These are phyloP conservation scores for Andrena bucephala DNA, from an alignment of 2,888 invertebrate species.

Conservation along the genomic window DNA sequence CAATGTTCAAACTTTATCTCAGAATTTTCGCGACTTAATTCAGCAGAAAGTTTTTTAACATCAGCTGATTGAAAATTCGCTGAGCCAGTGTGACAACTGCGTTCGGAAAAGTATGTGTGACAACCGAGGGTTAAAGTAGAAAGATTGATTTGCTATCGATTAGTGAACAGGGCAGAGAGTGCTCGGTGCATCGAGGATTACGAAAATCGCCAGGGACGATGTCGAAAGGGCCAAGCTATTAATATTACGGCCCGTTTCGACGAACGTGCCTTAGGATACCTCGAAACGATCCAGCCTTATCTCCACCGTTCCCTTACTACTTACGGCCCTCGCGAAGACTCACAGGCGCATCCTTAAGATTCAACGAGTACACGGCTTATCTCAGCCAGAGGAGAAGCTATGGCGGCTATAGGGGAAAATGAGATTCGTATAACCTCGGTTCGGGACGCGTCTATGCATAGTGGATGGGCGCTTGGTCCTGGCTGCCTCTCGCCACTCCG, in stretches of 20 bases:
- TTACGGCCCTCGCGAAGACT: constrained; percentile 54
- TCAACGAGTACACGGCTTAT: constrained; percentile 73
- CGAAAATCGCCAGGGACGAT: constrained; percentile 58
- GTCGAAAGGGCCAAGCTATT: constrained; percentile 59
- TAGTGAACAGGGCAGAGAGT: background rate
- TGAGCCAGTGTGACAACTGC: too few species aligned
- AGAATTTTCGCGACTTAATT: too few species aligned
- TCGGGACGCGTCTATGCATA: constrained; percentile 69
- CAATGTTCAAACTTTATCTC: too few species aligned
- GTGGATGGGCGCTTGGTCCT: constrained; percentile 40
- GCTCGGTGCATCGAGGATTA: constrained; percentile 50
- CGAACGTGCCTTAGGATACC: constrained; percentile 71
- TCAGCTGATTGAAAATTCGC: too few species aligned
- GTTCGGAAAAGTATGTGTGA: background rate
- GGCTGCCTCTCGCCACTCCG: constrained; percentile 7
- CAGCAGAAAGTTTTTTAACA: too few species aligned
- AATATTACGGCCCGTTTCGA: constrained; percentile 68
- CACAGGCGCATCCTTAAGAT: constrained; percentile 70
- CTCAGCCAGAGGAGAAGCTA: constrained; percentile 70
- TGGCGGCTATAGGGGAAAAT: constrained; percentile 71
- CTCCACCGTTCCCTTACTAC: constrained; percentile 49
- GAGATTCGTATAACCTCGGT: constrained; percentile 71
- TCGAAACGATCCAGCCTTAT: constrained; percentile 67
- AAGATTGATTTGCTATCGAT: background rate
- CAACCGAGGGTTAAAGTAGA: background rate